A percentile compares a stretch with the other conserved stretches of the same genome.
phyloP scores from a whole-genome alignment of 2,113 vertebrate genomes.

The Leucopsar rothschildi region DNA sequence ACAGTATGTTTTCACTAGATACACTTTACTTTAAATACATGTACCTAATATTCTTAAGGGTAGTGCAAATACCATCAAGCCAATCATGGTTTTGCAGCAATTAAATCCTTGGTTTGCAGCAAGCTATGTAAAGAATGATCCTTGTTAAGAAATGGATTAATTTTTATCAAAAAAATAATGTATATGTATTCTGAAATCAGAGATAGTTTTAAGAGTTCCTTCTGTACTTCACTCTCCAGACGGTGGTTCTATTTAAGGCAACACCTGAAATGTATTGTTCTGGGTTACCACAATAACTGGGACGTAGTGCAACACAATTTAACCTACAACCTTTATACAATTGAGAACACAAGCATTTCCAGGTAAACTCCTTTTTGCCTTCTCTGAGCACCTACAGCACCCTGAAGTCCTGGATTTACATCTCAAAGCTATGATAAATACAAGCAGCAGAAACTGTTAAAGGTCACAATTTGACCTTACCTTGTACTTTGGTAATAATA shows the following conservation, averaged over 20 bases:
- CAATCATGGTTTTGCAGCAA: background rate
- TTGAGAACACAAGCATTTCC: background rate
- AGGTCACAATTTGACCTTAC: background rate
- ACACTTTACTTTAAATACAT: background rate
- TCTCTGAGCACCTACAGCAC: background rate
- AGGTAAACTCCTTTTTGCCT: background rate
- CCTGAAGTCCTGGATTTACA: background rate
- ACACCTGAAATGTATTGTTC: constrained; percentile 13
- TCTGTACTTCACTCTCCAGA: background rate
- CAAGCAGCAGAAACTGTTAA: background rate
- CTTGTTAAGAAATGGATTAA: background rate
- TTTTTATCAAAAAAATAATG: background rate
- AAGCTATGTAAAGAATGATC: background rate
- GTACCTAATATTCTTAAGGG: background rate
- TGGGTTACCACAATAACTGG: constrained; percentile 20
- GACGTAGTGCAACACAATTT: constrained; percentile 3
- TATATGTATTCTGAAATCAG: background rate
- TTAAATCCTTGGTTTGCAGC: background rate
- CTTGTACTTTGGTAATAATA: background rate
- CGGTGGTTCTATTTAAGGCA: background rate
- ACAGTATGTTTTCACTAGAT: background rate
- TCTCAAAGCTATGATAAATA: background rate
- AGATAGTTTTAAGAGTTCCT: background rate
- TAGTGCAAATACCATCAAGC: background rate
- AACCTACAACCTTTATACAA: background rate